phyloP scores from a whole-genome alignment of 37 sponge, comb jelly and placozoan species.

The Tethya wilhelma region DNA sequence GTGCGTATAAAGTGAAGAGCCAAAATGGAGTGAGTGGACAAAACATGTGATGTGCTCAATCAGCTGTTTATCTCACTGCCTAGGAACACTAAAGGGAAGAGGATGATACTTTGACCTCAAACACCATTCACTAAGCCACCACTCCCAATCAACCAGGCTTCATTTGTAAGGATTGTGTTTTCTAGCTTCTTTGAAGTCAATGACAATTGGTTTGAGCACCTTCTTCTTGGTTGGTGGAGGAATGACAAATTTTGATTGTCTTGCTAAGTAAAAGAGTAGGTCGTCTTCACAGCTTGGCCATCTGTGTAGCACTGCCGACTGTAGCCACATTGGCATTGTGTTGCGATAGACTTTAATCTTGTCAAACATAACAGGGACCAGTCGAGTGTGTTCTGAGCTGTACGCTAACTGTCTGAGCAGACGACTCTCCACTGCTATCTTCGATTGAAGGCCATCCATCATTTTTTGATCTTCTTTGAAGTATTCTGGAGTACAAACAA shows the following conservation, averaged over 20 bases:
- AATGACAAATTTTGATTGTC: not conserved
- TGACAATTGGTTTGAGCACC: constrained; percentile 17
- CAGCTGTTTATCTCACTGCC: too few species aligned
- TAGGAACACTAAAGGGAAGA: too few species aligned
- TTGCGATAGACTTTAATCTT: not conserved
- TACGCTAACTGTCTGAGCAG: constrained; percentile 11
- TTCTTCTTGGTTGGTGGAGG: constrained; percentile 4
- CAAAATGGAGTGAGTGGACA: too few species aligned
- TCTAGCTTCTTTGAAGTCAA: not conserved
- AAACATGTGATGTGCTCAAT: too few species aligned
- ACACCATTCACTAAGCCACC: not conserved
- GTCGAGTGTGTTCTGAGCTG: not conserved
- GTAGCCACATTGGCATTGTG: constrained; percentile 21
- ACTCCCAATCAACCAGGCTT: not conserved
- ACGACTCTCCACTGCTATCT: constrained; percentile 12
- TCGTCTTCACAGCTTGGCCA: constrained; percentile 28
- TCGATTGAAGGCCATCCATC: not conserved
- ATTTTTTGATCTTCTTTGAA: constrained; percentile 10
- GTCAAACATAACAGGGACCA: constrained; percentile 29
- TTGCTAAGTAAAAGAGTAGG: constrained; percentile 10
- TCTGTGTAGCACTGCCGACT: not conserved
- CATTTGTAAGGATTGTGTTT: not conserved
- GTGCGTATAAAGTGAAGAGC: not conserved
- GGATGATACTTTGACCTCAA: too few species aligned
- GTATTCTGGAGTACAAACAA: constrained; percentile 35